Percentiles rank a stretch among this genome's conserved stretches.
Conservation (phyloP, 1,140 invertebrate genomes). For the Lordiphosa mommai region DNA sequence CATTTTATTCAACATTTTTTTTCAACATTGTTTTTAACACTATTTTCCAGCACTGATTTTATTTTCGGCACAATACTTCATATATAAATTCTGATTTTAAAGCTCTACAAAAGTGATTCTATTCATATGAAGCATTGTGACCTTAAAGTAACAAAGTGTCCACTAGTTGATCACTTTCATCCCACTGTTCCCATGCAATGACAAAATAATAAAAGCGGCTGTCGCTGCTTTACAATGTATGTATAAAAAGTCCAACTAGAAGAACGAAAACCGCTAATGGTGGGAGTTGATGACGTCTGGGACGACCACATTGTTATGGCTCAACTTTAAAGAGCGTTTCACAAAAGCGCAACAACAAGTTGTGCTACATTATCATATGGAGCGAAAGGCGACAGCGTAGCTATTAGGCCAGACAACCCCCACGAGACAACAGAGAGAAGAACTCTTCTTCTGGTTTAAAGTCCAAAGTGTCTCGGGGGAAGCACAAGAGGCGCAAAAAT, state of each 20-base stretch:
- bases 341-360: constrained; percentile 14
- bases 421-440: neutral
- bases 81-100: too few species aligned
- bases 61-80: too few species aligned
- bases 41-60: too few species aligned
- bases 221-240: neutral
- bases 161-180: neutral
- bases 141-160: too few species aligned
- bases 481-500: constrained; percentile 14
- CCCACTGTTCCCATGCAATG: neutral
- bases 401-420: constrained; percentile 27
- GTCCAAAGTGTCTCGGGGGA: constrained; percentile 4
- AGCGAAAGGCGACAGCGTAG: constrained; percentile 33
- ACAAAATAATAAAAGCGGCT: neutral
- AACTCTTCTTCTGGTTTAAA: constrained; percentile 5
- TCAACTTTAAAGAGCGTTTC: constrained; percentile 53
- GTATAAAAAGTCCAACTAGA: constrained; percentile 18
- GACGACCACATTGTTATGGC: constrained; percentile 52
- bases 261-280: constrained; percentile 29
- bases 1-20: too few species aligned
- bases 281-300: constrained; percentile 38
- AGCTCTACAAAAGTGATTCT: too few species aligned
- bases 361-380: constrained; percentile 20
- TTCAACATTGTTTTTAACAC: too few species aligned
- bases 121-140: too few species aligned